Evolutionary conservation across 1,140 invertebrate species (phyloP).

Genomic region (Neuroterus valhalla): DNA sequence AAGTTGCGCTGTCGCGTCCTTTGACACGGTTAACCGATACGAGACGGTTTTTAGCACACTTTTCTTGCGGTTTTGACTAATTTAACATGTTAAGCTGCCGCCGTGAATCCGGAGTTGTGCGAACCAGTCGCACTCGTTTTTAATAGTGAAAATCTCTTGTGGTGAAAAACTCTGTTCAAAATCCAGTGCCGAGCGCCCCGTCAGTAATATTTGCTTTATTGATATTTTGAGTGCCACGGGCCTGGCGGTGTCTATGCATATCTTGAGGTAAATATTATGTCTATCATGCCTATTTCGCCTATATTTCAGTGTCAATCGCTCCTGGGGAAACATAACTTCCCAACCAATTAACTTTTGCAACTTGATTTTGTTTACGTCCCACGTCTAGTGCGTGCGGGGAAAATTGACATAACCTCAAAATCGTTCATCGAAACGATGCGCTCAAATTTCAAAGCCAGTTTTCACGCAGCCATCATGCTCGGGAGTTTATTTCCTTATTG

Average conservation of each 20-base stretch:
- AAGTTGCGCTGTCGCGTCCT: conserved; percentile 65
- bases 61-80: conserved; percentile 47
- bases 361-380: conserved; percentile 64
- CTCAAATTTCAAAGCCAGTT: conserved; percentile 8
- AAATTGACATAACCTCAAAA: conserved; percentile 61
- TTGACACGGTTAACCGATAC: conserved; percentile 67
- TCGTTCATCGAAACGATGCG: conserved; percentile 10
- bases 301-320: neutral
- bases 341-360: neutral
- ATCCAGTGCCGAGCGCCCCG: conserved; percentile 53
- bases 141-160: conserved; percentile 49
- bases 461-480: neutral
- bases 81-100: conserved; percentile 61
- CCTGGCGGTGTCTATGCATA: conserved; percentile 71
- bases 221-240: conserved; percentile 69
- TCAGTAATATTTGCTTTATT: conserved; percentile 68
- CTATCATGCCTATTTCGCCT: conserved; percentile 4
- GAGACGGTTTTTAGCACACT: conserved; percentile 51
- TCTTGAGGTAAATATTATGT: conserved; percentile 63
- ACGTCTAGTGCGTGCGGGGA: conserved; percentile 46
- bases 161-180: conserved; percentile 38
- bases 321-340: neutral
- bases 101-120: conserved; percentile 39
- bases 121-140: conserved; percentile 51
- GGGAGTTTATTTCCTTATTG: neutral